Evolutionary conservation across 2,113 vertebrate species (phyloP).

Genomic region (Phalacrocorax pelagicus): DNA sequence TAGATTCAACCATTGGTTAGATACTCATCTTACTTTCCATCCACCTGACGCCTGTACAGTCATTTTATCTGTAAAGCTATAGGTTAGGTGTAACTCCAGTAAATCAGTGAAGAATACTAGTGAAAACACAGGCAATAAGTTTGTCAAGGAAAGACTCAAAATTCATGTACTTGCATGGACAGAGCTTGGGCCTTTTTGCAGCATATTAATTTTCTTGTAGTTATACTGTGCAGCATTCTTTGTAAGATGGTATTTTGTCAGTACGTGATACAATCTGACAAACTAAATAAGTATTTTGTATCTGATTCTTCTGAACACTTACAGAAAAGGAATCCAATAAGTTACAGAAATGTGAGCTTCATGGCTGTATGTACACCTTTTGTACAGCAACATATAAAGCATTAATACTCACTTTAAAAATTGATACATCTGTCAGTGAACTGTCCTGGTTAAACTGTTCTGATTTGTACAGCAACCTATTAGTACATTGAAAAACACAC

Average conservation of each 20-base stretch:
- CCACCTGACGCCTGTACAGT: neutral
- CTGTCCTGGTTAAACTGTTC: neutral
- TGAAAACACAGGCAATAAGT: neutral
- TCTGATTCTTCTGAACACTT: neutral
- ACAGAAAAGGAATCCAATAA: neutral
- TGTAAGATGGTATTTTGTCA: neutral
- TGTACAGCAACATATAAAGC: neutral
- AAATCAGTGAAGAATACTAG: neutral
- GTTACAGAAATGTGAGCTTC: neutral
- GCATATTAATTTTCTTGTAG: neutral
- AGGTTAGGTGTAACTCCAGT: neutral
- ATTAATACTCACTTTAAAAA: neutral
- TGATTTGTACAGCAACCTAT: neutral
- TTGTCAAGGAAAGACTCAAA: neutral
- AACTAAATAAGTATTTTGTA: neutral
- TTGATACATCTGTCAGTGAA: neutral
- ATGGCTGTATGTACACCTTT: neutral
- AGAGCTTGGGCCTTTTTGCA: neutral
- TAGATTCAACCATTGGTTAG: neutral
- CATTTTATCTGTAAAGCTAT: neutral
- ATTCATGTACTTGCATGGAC: neutral
- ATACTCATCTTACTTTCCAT: neutral
- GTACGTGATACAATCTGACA: neutral
- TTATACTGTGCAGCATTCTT: neutral
- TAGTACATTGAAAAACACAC: neutral